Evolutionary conservation across 37 sponge, comb jelly and placozoan genomes (phyloP), one percentile per base, ranked within the genome.

Genomic region (Halisarca cf. caerulea): DNA sequence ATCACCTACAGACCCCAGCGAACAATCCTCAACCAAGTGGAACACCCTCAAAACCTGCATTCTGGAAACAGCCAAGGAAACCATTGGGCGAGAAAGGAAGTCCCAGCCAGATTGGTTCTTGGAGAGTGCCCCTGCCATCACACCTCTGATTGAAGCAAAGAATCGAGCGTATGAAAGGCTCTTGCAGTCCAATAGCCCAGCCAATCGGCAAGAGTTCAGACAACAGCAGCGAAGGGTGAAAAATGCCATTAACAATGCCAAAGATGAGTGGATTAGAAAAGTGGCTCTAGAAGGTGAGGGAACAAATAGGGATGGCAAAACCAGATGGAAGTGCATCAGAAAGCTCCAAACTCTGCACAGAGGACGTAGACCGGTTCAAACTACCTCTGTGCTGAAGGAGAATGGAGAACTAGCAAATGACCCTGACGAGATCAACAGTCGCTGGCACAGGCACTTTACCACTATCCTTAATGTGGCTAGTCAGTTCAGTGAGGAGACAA

Each of bases 101-200:
- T 70, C 70, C 21, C 83, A 88, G 55, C 84, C 89, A 8, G 83
- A 88, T 4, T 86, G 87, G 87, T 86, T 86, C 40, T 0, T 23
- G 27, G 83, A 75, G 37, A 83, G 61, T 28, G 35, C 14, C 5
- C 75, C 71, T 14, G 34, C 33, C 23, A 7, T 87, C 21, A 8
- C 39, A 11, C 88, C 88, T n/a, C 42, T 87, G 60, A 47, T 86
- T 7, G 44, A 66, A 20, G 60, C 75, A n/a, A 87, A 87, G 83
- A 70, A 82, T 59, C 53, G 25, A 25, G 82, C 83, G 0, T 77
- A 87, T 6, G 21, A n/a, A n/a, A 81, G 71, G 27, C 8, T 62
- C 18, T 27, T 86, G 25, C 57, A 84, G 38, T 11, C 34, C 40
- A 55, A 74, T 37, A 43, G 20, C 3, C 35, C 7, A 69, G 37